Conservation (phyloP, 2,113 vertebrate species). For the Heterotilapia buettikoferi region DNA sequence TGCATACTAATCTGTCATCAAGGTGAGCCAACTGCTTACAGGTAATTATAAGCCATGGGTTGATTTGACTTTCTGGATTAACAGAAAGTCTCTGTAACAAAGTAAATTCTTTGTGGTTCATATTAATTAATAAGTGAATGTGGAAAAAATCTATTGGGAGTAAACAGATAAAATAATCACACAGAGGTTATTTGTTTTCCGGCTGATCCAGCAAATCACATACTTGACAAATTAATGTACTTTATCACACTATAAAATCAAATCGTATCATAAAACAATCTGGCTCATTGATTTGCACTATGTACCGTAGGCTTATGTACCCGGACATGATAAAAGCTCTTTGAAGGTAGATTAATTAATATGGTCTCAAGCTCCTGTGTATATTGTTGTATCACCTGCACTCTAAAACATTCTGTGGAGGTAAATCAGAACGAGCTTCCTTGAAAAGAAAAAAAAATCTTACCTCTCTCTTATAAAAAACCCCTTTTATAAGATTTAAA, state of each 20-base stretch:
- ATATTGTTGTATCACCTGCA: background rate
- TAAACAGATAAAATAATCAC: background rate
- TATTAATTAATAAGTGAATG: background rate
- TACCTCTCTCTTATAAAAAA: background rate
- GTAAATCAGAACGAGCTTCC: background rate
- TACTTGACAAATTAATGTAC: conserved; percentile 3
- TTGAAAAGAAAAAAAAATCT: background rate
- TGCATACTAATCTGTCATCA: background rate
- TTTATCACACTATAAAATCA: background rate
- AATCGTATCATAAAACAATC: background rate
- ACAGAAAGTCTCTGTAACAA: background rate
- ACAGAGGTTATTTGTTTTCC: background rate
- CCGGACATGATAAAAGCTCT: background rate
- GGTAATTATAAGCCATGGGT: background rate
- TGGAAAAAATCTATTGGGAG: background rate
- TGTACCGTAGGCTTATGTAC: background rate
- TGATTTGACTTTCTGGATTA: background rate
- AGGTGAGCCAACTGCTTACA: background rate
- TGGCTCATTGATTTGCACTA: background rate
- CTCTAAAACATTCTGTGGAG: background rate
- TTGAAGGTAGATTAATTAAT: background rate
- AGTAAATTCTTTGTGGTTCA: background rate
- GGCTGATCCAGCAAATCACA: background rate
- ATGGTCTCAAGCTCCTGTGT: background rate
- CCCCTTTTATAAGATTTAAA: background rate